Conservation (phyloP, 2,113 vertebrate genomes). For the Rhinopomastus cyanomelas region DNA sequence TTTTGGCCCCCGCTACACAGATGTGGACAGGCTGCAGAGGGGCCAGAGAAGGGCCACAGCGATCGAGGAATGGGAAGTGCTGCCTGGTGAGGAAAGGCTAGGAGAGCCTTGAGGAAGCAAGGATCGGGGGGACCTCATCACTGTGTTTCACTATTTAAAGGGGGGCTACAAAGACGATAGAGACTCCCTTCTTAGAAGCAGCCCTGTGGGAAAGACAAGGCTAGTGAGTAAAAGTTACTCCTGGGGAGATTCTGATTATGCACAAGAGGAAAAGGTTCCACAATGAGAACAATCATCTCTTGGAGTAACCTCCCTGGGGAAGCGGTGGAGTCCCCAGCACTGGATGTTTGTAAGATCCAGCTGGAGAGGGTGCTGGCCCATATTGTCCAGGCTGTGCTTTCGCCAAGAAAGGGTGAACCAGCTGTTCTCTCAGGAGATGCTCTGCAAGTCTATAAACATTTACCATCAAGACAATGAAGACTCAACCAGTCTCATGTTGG, state of each 20-base stretch:
- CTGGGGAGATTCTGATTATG: neutral
- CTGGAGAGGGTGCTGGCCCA: neutral
- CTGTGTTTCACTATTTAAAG: neutral
- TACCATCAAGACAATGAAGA: neutral
- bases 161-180: neutral
- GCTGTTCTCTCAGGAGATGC: neutral
- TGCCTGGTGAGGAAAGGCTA: neutral
- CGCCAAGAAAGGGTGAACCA: neutral
- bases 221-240: neutral
- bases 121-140: neutral
- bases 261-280: neutral
- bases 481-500: neutral
- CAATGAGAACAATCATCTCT: neutral
- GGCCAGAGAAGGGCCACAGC: neutral
- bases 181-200: neutral
- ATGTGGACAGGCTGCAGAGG: neutral
- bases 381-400: neutral
- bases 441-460: neutral
- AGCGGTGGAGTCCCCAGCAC: neutral
- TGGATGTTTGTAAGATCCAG: neutral
- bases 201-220: neutral
- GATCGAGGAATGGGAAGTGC: neutral
- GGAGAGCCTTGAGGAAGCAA: neutral
- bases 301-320: neutral
- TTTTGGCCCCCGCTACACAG: neutral